Percentiles rank a stretch among this genome's conserved stretches.
These are phyloP conservation scores for Cyanoderma ruficeps DNA, from an alignment of 2,113 vertebrate genomes.

Conservation along the genomic window DNA sequence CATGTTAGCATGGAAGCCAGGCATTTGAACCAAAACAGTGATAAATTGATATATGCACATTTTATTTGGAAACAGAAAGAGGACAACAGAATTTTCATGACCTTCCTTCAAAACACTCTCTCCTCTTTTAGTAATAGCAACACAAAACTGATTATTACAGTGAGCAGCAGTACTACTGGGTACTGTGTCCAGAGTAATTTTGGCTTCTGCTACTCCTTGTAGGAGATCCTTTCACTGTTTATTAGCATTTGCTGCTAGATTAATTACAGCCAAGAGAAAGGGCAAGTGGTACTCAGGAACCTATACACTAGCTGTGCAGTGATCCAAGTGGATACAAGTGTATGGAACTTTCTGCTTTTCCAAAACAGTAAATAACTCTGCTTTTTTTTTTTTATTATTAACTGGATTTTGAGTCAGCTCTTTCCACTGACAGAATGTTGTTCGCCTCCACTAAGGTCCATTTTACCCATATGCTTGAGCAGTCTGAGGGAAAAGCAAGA, in stretches of 20 bases:
- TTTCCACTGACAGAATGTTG: background rate
- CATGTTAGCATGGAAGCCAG: background rate
- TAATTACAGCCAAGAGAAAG: background rate
- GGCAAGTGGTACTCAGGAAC: background rate
- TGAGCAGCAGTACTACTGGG: background rate
- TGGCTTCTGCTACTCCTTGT: background rate
- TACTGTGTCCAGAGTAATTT: background rate
- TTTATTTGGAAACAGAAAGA: background rate
- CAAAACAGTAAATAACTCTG: background rate
- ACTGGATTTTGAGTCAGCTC: background rate
- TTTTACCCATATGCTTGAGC: background rate
- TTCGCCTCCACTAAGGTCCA: background rate
- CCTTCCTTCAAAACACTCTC: background rate
- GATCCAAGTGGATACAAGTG: background rate
- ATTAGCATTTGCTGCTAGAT: background rate
- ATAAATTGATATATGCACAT: background rate
- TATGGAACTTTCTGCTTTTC: background rate
- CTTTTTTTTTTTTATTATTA: background rate
- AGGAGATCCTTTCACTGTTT: background rate
- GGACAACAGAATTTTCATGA: background rate
- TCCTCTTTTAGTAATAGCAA: background rate
- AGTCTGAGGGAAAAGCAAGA: background rate
- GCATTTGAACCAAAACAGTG: background rate
- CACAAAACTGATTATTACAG: background rate
- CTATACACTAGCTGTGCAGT: background rate